Evolutionary conservation across 2,888 invertebrate genomes (phyloP).

Genomic region (Dysmachus trigonus): DNA sequence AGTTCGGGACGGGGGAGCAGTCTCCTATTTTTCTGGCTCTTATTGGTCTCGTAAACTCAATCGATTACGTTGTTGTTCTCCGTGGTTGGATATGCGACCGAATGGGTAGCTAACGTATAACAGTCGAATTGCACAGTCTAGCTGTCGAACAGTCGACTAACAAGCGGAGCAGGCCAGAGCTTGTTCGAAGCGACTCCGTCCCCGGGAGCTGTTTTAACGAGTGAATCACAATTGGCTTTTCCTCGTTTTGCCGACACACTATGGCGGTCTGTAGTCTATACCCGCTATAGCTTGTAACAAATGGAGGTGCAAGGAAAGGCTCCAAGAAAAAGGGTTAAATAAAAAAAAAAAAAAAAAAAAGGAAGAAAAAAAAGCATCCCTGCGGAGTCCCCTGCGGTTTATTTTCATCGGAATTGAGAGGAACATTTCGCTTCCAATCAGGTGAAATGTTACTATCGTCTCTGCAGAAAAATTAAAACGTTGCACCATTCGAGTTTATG

Average conservation of each 20-base stretch:
- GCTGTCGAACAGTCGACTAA: not conserved
- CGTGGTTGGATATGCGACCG: not conserved
- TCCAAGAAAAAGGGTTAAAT: not conserved
- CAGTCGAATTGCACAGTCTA: not conserved
- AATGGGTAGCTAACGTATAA: not conserved
- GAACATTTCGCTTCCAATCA: not conserved
- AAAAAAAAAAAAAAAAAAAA: not conserved
- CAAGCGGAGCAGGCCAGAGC: not conserved
- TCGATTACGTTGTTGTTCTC: constrained; percentile 13
- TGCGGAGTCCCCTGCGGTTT: not conserved
- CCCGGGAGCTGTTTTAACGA: constrained; percentile 20
- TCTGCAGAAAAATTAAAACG: not conserved
- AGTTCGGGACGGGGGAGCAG: not conserved
- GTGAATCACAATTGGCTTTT: constrained; percentile 21
- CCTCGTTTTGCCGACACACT: not conserved
- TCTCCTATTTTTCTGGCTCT: not conserved
- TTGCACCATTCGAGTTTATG: constrained; percentile 1
- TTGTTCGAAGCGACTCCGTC: not conserved
- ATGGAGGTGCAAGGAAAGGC: not conserved
- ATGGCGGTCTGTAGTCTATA: not conserved
- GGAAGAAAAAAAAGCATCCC: not conserved
- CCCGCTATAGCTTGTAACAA: too few relatives aligned
- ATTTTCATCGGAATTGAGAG: not conserved
- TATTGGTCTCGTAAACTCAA: constrained; percentile 22
- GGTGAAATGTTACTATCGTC: not conserved